phyloP scores from a whole-genome alignment of 1,140 invertebrate species.

The Adoxophyes honmai region DNA sequence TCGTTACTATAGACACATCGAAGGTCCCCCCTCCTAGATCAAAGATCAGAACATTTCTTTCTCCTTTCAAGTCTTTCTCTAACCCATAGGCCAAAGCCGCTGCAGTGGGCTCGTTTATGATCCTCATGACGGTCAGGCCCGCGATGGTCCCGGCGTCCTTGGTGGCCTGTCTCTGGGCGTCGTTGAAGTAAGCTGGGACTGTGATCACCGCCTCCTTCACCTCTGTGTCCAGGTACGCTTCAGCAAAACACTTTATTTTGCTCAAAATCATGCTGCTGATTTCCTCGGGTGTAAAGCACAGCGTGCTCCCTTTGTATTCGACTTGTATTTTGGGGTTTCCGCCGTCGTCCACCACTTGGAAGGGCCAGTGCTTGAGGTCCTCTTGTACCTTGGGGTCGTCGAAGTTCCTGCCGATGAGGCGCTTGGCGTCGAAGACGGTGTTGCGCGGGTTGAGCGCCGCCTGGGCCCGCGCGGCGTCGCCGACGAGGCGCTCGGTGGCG shows the following conservation, averaged over 20 bases:
- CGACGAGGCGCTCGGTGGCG: conserved; percentile 87
- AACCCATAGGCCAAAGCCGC: conserved; percentile 86
- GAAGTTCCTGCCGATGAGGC: conserved; percentile 81
- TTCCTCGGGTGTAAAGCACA: conserved; percentile 87
- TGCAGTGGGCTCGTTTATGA: conserved; percentile 86
- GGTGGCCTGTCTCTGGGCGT: conserved; percentile 92
- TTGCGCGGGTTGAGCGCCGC: conserved; percentile 78
- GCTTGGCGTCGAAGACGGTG: conserved; percentile 77
- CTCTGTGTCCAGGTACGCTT: conserved; percentile 84
- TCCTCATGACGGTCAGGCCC: conserved; percentile 83
- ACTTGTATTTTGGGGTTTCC: conserved; percentile 85
- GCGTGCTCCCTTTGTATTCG: conserved; percentile 85
- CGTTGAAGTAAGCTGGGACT: conserved; percentile 94
- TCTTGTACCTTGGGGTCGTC: conserved; percentile 85
- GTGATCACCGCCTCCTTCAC: conserved; percentile 86
- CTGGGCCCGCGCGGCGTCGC: conserved; percentile 85
- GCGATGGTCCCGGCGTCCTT: conserved; percentile 85
- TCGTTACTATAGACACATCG: conserved; percentile 85
- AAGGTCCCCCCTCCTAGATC: conserved; percentile 80
- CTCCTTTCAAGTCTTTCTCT: conserved; percentile 87
- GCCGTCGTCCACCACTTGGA: conserved; percentile 82
- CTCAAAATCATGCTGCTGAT: conserved; percentile 87
- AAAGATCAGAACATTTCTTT: conserved; percentile 77
- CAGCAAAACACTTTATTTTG: conserved; percentile 90
- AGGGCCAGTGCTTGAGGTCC: conserved; percentile 88